Conservation (phyloP, 2,113 vertebrate species). For the Myanophis thanlyinensis region DNA sequence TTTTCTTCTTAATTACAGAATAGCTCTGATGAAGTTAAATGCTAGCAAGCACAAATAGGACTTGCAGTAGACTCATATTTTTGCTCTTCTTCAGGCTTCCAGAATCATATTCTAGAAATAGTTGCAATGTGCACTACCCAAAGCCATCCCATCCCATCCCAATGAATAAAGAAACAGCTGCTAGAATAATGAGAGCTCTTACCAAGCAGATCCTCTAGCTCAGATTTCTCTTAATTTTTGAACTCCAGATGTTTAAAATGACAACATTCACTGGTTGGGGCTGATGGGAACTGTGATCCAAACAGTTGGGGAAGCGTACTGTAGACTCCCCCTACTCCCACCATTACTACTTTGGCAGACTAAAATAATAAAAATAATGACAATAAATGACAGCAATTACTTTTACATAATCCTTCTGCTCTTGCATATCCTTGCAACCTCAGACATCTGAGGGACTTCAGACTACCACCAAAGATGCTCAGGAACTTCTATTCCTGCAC, state of each 20-base stretch:
- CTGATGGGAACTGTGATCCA: neutral
- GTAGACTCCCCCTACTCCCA: neutral
- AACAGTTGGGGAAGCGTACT: neutral
- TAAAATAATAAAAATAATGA: neutral
- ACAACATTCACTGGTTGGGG: neutral
- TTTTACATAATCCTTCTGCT: neutral
- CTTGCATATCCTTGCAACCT: neutral
- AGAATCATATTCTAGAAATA: neutral
- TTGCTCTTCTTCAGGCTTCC: neutral
- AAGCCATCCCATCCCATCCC: neutral
- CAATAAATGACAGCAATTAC: neutral
- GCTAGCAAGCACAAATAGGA: neutral
- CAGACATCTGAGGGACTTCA: no score
- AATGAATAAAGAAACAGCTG: neutral
- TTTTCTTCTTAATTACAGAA: neutral
- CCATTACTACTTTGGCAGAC: neutral
- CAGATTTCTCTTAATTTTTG: neutral
- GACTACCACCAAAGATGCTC: no score
- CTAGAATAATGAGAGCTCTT: neutral
- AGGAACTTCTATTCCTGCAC: no score
- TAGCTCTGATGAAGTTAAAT: neutral
- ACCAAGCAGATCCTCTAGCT: neutral
- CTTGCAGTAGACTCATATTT: neutral
- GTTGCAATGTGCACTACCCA: neutral
- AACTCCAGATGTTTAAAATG: neutral